Conservation (phyloP, 1,140 invertebrate genomes). For the Drosophila baimaii region DNA sequence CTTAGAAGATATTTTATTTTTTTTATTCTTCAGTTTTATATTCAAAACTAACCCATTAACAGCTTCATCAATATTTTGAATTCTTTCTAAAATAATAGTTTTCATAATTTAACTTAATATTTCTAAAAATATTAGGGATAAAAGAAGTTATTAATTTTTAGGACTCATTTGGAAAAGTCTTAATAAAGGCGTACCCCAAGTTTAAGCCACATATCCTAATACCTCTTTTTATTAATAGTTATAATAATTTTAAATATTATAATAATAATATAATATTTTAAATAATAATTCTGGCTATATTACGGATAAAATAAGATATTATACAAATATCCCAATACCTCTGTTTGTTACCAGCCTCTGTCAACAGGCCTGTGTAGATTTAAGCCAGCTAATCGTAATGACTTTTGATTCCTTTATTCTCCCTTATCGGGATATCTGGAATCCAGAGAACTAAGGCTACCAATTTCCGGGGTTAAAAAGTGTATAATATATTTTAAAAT, state of each 20-base stretch:
- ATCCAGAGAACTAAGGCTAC: slow-evolving; percentile 11
- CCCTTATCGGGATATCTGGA: slow-evolving; percentile 7
- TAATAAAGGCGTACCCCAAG: background rate
- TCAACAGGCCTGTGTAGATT: background rate
- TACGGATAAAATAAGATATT: no score
- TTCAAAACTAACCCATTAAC: no score
- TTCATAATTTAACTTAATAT: no score
- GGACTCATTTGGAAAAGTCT: background rate
- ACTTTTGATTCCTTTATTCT: slow-evolving; percentile 18
- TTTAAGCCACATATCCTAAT: background rate
- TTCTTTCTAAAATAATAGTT: no score
- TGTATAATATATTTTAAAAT: slow-evolving; percentile 18
- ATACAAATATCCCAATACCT: background rate
- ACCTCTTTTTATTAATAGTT: no score
- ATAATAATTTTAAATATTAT: no score
- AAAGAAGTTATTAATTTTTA: background rate
- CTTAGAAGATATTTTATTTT: no score
- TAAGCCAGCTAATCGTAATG: slow-evolving; percentile 19
- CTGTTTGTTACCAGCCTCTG: background rate
- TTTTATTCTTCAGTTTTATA: no score
- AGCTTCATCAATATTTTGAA: no score
- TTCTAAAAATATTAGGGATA: background rate
- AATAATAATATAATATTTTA: no score
- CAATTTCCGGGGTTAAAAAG: slow-evolving; percentile 27
- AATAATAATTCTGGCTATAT: no score